Conservation (phyloP, 2,888 invertebrate genomes). For the Xanthostigma xanthostigma region DNA sequence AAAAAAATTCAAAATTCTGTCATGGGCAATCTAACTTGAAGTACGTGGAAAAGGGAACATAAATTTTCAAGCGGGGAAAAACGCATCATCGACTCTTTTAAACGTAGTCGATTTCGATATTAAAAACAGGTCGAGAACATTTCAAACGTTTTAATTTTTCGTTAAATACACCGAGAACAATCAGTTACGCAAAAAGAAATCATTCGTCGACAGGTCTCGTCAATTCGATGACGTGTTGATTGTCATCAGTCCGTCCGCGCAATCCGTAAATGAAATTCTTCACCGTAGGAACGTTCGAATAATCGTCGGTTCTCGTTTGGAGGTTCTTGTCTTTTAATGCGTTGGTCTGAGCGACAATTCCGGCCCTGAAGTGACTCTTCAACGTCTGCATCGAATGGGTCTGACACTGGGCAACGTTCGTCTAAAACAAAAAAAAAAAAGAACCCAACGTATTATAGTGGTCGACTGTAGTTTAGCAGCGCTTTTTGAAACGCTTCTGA, state of each 20-base stretch:
- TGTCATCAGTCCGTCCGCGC: conserved; percentile 35
- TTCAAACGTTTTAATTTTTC: neutral
- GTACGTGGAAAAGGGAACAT: too few relatives aligned
- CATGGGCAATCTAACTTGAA: too few relatives aligned
- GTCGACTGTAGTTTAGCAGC: neutral
- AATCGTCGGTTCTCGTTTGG: conserved; percentile 32
- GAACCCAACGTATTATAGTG: too few relatives aligned
- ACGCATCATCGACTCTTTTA: neutral
- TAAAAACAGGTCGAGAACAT: neutral
- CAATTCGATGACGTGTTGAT: conserved; percentile 35
- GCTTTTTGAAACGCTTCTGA: neutral
- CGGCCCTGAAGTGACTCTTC: conserved; percentile 45
- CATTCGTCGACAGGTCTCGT: conserved; percentile 22
- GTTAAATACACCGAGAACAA: neutral
- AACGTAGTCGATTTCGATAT: neutral
- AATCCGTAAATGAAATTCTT: conserved; percentile 40
- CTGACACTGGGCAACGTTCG: conserved; percentile 40
- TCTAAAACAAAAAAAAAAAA: conserved; percentile 28
- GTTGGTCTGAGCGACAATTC: conserved; percentile 47
- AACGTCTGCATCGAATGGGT: conserved; percentile 58
- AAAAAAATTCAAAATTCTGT: too few relatives aligned
- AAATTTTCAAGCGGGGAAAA: neutral
- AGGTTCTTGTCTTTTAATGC: conserved; percentile 27
- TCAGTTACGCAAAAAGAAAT: conserved; percentile 1
- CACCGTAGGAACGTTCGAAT: conserved; percentile 25